A percentile compares a stretch with the other conserved stretches of the same genome.
Conservation (phyloP, 2,113 vertebrate species). For the Willisornis vidua region DNA sequence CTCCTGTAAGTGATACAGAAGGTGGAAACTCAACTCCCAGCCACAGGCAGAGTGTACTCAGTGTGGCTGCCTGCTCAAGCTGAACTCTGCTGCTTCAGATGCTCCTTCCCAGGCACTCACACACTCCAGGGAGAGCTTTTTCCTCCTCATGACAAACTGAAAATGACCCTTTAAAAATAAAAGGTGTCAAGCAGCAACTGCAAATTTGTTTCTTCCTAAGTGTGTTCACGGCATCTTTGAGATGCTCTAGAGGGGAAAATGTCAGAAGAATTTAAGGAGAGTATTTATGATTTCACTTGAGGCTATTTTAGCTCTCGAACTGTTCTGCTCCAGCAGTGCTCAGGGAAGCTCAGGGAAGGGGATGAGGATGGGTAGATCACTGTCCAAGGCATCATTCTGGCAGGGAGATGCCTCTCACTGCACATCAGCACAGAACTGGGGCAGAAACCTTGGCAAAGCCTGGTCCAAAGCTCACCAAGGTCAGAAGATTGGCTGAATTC, state of each 20-base stretch:
- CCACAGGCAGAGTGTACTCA: not conserved
- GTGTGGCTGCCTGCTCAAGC: not conserved
- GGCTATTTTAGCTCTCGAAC: not conserved
- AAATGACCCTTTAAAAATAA: conserved; percentile 3
- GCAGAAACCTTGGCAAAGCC: not conserved
- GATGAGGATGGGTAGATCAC: not conserved
- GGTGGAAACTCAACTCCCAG: conserved; percentile 6
- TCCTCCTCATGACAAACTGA: not conserved
- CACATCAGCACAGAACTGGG: not conserved
- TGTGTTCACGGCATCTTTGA: not conserved
- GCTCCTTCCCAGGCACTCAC: not conserved
- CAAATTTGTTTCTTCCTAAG: not conserved
- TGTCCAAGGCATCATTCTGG: not conserved
- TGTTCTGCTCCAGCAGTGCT: not conserved
- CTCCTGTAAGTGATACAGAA: not conserved
- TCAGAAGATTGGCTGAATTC: not conserved
- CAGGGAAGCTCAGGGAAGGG: not conserved
- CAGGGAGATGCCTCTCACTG: not conserved
- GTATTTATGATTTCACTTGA: not conserved
- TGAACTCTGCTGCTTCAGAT: not conserved
- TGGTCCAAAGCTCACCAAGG: not conserved
- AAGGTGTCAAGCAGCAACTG: not conserved
- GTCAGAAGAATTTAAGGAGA: not conserved
- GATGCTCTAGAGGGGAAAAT: not conserved
- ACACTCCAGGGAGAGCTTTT: not conserved